Evolutionary conservation across 1,140 invertebrate species (phyloP), one percentile per base, ranked within the genome.

Genomic region (Rhyacophila brunnea): DNA sequence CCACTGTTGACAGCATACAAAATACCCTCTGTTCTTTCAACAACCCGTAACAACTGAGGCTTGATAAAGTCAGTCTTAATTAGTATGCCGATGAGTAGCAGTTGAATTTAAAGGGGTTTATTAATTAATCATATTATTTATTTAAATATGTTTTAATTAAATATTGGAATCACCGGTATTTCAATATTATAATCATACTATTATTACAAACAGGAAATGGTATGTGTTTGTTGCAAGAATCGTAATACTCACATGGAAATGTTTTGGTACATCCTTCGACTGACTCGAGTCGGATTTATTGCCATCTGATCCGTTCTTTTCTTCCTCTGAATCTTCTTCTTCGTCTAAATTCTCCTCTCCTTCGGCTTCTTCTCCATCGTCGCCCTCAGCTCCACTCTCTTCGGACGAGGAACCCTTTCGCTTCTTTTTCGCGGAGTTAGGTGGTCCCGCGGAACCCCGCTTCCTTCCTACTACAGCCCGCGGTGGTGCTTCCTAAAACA

Each of bases 251-350:
- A 78, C 77, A 74, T 79, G 77, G 67, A 75, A 79, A 70, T 79
- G 73, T 71, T 79, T 79, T 70, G 77, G 77, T 71, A 79, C 69
- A 69, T 79, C 75, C 68, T 79, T 79, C 47, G 74, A 76, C 59
- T 79, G 75, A 65, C 75, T 78, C 45, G 76, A 78, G 53, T 79
- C 77, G 60, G 77, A 79, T 54, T 79, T 79, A 54, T 79, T 79
- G 47, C 74, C 77, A 67, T 79, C 77, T 20, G 77, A 79, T 9
- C 74, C 75, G 68, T 79, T 78, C 61, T 79, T 79, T 44, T 79
- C 77, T 67, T 79, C 62, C 7, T 64, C 57, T 3, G 62, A 64
- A 23, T 64, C 62, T 6, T 64, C 75, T 44, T 79, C 77, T 15
- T 78, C 75, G 53, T 78, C 74, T 19, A 72, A 55, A 32, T 75